A percentile compares a stretch with the other conserved stretches of the same genome.
These are phyloP conservation scores for Mionectes olivaceus DNA, from an alignment of 2,797 vertebrate genomes.

Conservation along the genomic window DNA sequence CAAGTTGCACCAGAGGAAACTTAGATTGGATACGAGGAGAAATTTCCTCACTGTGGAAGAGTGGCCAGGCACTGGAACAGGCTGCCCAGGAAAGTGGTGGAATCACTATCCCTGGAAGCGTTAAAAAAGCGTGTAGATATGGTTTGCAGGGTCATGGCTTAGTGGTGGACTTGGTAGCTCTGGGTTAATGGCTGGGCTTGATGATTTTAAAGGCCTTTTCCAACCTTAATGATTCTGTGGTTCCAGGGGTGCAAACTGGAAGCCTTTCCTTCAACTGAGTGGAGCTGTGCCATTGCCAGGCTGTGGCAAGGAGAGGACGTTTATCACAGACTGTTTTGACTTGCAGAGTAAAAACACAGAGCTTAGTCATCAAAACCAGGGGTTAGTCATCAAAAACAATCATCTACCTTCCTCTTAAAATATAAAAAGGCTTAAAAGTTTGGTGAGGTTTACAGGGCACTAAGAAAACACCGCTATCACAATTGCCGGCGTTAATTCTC, in stretches of 20 bases:
- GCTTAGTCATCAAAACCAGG: conserved; percentile 63
- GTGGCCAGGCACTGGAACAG: background rate
- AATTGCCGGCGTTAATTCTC: conserved; percentile 33
- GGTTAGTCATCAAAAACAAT: conserved; percentile 61
- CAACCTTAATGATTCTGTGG: background rate
- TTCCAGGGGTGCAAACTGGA: background rate
- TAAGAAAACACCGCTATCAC: background rate
- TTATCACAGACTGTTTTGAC: background rate
- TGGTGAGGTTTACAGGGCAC: conserved; percentile 6
- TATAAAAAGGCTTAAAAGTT: conserved; percentile 23
- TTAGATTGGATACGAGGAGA: background rate
- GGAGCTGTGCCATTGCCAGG: background rate
- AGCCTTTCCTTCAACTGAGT: background rate
- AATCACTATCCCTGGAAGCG: background rate
- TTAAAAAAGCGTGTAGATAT: background rate
- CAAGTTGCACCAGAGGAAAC: background rate
- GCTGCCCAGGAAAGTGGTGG: background rate
- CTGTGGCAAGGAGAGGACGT: background rate
- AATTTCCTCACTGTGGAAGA: background rate
- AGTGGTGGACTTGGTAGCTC: background rate
- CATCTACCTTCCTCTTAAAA: conserved; percentile 43
- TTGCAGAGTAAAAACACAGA: conserved; percentile 25
- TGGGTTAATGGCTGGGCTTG: background rate
- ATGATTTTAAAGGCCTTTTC: background rate
- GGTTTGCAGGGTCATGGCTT: background rate